phyloP scores from a whole-genome alignment of 2,888 invertebrate genomes.

The Embidobia sp. region DNA sequence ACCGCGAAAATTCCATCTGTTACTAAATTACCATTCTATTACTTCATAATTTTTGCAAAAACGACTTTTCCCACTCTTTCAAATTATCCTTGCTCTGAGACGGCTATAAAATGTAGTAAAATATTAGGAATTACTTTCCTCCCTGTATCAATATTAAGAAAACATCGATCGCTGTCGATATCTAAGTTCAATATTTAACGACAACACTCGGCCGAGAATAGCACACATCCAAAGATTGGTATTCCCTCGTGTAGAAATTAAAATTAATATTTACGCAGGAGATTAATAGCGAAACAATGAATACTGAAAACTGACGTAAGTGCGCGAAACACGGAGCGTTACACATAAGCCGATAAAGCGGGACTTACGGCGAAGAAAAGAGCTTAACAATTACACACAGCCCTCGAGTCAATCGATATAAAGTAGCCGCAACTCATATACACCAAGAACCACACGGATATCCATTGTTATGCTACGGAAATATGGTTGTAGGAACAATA shows the following conservation, averaged over 20 bases:
- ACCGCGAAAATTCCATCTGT: too few relatives aligned
- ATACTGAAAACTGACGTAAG: conserved; percentile 11
- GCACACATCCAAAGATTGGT: neutral
- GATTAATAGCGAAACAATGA: conserved; percentile 29
- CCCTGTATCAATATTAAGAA: too few relatives aligned
- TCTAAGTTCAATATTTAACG: conserved; percentile 3
- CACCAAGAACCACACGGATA: conserved; percentile 10
- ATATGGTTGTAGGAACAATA: conserved; percentile 13
- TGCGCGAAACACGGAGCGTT: conserved; percentile 14
- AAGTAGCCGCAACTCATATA: conserved; percentile 23
- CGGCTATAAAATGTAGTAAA: too few relatives aligned
- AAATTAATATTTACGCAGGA: conserved; percentile 4
- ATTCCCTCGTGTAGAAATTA: conserved; percentile 5
- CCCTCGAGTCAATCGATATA: conserved; percentile 40
- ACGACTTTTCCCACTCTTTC: too few relatives aligned
- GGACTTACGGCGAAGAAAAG: conserved; percentile 34
- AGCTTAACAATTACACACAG: conserved; percentile 26
- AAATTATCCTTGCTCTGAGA: too few relatives aligned
- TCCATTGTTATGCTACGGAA: conserved; percentile 30
- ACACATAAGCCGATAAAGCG: conserved; percentile 33
- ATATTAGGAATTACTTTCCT: too few relatives aligned
- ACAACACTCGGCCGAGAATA: neutral
- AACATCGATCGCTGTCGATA: neutral
- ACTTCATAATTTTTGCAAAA: too few relatives aligned
- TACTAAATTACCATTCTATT: too few relatives aligned